Evolutionary conservation across 1,140 invertebrate species (phyloP), one percentile per base, ranked within the genome.

Genomic region (Drosophila baimaii): DNA sequence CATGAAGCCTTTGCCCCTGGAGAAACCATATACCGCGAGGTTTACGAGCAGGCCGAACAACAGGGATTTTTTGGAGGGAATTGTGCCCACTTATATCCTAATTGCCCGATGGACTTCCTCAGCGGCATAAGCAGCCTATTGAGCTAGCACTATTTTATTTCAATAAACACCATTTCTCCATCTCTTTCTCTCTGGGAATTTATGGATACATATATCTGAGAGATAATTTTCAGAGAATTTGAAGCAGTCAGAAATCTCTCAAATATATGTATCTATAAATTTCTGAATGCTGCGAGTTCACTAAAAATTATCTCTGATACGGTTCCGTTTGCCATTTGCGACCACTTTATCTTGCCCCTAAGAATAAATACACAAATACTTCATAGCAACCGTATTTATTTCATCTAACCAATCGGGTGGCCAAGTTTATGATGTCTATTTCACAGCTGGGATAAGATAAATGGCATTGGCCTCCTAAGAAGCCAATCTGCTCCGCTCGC

Each of bases 1-100:
- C 91, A 92, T 21, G 73, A 88, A 15, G 84, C 79, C 1, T 92
- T 92, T 46, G 70, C n/a, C 1, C 61, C 77, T n/a, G 33, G 55
- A 15, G 91, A 92, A 29, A 69, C 41, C 1, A 1, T 81, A 17
- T 90, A 91, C 39, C 77, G 66, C 0, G 56, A 80, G 6, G 65
- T 63, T 5, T 92, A 92, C 41, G 80, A 90, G 43, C 57, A 76
- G 3, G 91, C 91, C 6, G 90, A 92, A 44, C 74, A 65, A 12
- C 71, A 75, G 5, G 91, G 91, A 25, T 84, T 83, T 43, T 23
- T 86, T 7, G 81, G 77, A 9, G 49, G 56, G 12, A 41, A 90
- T 44, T 92, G 91, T 27, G 57, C 70, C 0, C 43, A 46, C 15
- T 5, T 91, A 1, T 92, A 91, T 72, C 1, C 61, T 9, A 75